phyloP scores from a whole-genome alignment of 2,888 invertebrate genomes.

The Lissocephala sabroskyi region DNA sequence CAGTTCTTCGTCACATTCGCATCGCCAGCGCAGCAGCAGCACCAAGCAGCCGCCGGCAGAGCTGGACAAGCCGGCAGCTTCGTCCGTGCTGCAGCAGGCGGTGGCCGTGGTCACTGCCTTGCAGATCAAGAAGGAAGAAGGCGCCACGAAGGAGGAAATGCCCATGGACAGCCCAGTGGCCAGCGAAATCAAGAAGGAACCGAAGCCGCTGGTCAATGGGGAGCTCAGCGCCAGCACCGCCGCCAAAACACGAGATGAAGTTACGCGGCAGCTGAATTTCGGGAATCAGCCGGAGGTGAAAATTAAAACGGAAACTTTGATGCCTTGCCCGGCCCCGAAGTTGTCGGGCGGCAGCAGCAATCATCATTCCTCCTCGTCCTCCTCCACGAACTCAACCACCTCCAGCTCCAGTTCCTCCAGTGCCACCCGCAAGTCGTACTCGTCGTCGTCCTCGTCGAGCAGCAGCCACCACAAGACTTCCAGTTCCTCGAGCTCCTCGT shows the following conservation, averaged over 20 bases:
- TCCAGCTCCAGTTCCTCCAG: constrained; percentile 31
- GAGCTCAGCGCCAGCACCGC: constrained; percentile 9
- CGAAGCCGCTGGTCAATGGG: constrained; percentile 38
- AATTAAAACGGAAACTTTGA: constrained; percentile 32
- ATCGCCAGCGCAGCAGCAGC: constrained; percentile 59
- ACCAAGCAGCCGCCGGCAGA: constrained; percentile 20
- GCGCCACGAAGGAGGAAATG: constrained; percentile 24
- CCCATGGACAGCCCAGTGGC: constrained; percentile 26
- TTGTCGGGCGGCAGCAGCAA: constrained; percentile 33
- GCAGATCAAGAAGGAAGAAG: constrained; percentile 30
- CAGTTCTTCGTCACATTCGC: constrained; percentile 50
- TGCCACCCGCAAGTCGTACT: constrained; percentile 37
- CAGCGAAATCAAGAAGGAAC: constrained; percentile 37
- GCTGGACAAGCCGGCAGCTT: background rate
- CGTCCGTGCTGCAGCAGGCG: constrained; percentile 10
- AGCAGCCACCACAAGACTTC: constrained; percentile 39
- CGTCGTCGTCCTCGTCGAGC: constrained; percentile 34
- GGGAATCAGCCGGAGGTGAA: constrained; percentile 18
- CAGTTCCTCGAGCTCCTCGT: constrained; percentile 32
- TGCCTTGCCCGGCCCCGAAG: constrained; percentile 59
- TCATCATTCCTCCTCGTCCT: constrained; percentile 53
- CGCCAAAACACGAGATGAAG: constrained; percentile 66
- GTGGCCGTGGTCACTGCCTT: constrained; percentile 17
- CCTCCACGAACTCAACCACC: constrained; percentile 25
- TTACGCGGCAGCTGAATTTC: constrained; percentile 68